Base-by-base conservation (phyloP, 1,140 invertebrate genomes). In the Drosophila pseudoananassae region DNA sequence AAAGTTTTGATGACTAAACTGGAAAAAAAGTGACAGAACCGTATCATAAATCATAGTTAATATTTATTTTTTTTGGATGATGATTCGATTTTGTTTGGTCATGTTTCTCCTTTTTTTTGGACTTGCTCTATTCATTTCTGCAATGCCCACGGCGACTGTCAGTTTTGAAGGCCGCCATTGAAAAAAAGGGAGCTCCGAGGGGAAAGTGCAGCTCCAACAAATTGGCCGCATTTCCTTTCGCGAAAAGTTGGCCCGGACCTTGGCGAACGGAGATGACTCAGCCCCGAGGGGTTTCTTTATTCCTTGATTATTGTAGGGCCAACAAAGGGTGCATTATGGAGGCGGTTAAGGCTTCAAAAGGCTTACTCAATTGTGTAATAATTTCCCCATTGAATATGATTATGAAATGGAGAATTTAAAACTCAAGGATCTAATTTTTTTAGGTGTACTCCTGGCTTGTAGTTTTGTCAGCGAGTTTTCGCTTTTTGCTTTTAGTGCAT, bases 31-130 rank as follows among this genome's bases (percentile, higher is more conserved):
- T 14, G 8, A n/a, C 27, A 29, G 12, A 25, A 1, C 50, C 33
- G 33, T 27, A 49, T 65, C 77, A 84, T 85, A 85, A 85, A 87
- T 87, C 81, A 85, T 82, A 75, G 81, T 85, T 83, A 75, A 58
- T 56, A 29, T 68, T 68, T 65, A 31, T 59, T 73, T 59, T 73
- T 73, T 52, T 51, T 57, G 59, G 45, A 36, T 49, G 57, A 63
- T 50, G 66, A 61, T 65, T 52, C 50, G 43, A 54, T 52, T 76
- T 55, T 25, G 71, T 63, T 76, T 43, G 9, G 43, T 27, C 31
- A 58, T 55, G 23, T 54, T 54, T 59, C 71, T 27, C 54, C 33
- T 40, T 40, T 58, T 63, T 25, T 54, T 49, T 58, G 57, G 29
- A 36, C 33, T 55, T 47, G 4, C 40, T 43, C 51, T 76, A 55